Evolutionary conservation across 1,140 invertebrate species (phyloP).

Genomic region (Drosophila ironensis): DNA sequence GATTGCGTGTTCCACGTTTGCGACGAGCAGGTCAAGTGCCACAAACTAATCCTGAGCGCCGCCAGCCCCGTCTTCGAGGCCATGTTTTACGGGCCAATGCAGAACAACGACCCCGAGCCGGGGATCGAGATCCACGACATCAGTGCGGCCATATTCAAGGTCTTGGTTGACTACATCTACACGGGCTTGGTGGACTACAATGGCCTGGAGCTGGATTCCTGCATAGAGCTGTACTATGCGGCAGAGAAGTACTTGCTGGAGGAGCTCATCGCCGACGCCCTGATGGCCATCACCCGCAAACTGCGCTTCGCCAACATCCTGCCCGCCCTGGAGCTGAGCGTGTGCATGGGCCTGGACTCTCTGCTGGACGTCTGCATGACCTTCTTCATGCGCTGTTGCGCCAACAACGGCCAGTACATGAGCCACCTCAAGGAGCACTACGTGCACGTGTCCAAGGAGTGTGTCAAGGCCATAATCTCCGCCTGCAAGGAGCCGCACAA

Average conservation of each 20-base stretch:
- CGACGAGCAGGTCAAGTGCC: slow-evolving; percentile 75
- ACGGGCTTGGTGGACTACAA: slow-evolving; percentile 60
- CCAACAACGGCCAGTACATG: slow-evolving; percentile 69
- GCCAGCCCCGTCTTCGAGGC: slow-evolving; percentile 90
- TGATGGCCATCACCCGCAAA: slow-evolving; percentile 59
- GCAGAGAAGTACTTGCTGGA: slow-evolving; percentile 78
- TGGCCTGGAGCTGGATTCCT: slow-evolving; percentile 55
- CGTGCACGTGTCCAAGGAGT: slow-evolving; percentile 77
- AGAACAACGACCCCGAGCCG: slow-evolving; percentile 81
- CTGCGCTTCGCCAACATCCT: slow-evolving; percentile 75
- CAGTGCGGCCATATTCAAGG: slow-evolving; percentile 63
- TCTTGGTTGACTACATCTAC: slow-evolving; percentile 71
- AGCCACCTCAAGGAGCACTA: slow-evolving; percentile 63
- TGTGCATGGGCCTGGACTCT: slow-evolving; percentile 71
- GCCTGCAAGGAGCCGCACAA: slow-evolving; percentile 70
- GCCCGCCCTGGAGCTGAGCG: slow-evolving; percentile 68
- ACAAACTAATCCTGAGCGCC: slow-evolving; percentile 87
- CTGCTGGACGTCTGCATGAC: slow-evolving; percentile 72
- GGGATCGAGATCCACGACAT: slow-evolving; percentile 78
- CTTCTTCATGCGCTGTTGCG: slow-evolving; percentile 76
- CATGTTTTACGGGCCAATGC: slow-evolving; percentile 87
- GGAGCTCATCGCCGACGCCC: slow-evolving; percentile 56
- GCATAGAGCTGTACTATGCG: slow-evolving; percentile 77
- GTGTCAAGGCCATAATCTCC: slow-evolving; percentile 73
- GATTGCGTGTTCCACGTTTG: slow-evolving; percentile 75